These are phyloP conservation scores for Ectemnius cavifrons DNA, from an alignment of 2,888 invertebrate species.

Conservation along the genomic window DNA sequence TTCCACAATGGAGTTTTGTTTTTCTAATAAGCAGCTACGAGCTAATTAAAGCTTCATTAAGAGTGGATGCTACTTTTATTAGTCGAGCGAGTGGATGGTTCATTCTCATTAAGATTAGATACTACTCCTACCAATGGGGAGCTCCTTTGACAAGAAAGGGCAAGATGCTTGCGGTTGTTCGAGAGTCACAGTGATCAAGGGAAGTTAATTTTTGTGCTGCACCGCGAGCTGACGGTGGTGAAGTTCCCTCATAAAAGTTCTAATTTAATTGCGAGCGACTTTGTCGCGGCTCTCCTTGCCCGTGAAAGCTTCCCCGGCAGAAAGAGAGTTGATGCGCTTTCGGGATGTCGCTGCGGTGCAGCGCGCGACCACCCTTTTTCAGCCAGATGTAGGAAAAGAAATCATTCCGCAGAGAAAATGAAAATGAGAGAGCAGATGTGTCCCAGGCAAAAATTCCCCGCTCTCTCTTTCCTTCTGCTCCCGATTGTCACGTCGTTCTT, in stretches of 20 bases:
- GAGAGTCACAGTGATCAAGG: constrained; percentile 12
- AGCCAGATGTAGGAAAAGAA: constrained; percentile 52
- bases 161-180: constrained; percentile 1
- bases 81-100: not conserved
- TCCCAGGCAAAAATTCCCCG: constrained; percentile 55
- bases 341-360: constrained; percentile 25
- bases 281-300: constrained; percentile 27
- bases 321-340: constrained; percentile 17
- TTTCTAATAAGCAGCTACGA: not conserved
- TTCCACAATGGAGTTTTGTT: not conserved
- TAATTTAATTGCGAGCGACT: constrained; percentile 38
- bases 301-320: constrained; percentile 11
- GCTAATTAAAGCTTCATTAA: not conserved
- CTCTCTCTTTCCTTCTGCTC: not conserved
- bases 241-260: constrained; percentile 32
- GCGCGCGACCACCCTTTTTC: constrained; percentile 37
- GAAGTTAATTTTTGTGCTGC: constrained; percentile 34
- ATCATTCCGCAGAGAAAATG: constrained; percentile 63
- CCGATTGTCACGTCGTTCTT: constrained; percentile 60
- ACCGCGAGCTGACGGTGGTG: not conserved
- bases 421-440: constrained; percentile 66
- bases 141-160: not conserved
- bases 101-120: not conserved
- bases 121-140: not conserved
- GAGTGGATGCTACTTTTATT: not conserved